Evolutionary conservation across 2,888 invertebrate genomes (phyloP).

Genomic region (Hyposoter didymator): DNA sequence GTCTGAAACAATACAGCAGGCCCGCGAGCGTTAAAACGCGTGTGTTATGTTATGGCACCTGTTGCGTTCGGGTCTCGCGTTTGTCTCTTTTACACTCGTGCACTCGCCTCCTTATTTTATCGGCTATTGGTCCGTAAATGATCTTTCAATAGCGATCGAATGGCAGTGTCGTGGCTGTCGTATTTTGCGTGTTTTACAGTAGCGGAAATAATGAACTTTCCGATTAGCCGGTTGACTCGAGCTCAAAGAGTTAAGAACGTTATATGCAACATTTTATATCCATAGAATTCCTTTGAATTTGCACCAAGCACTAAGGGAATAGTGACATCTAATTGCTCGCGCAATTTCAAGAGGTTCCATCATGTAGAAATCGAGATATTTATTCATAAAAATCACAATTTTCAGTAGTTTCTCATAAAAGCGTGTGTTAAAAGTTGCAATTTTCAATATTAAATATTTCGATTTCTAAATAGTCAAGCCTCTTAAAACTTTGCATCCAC

Average conservation of each 20-base stretch:
- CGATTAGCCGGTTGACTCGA: not conserved
- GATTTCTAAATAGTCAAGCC: no score
- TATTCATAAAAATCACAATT: no score
- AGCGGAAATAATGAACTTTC: not conserved
- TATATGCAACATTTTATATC: no score
- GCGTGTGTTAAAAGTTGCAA: no score
- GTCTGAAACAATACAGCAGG: conserved; percentile 86
- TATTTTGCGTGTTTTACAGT: not conserved
- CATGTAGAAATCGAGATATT: no score
- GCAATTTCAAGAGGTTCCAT: no score
- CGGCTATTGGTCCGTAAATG: conserved; percentile 60
- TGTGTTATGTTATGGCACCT: conserved; percentile 21
- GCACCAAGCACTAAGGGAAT: no score
- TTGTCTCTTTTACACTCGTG: conserved; percentile 14
- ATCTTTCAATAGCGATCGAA: conserved; percentile 57
- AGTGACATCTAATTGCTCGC: no score
- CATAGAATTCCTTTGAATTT: no score
- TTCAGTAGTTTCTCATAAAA: no score
- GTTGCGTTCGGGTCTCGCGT: conserved; percentile 14
- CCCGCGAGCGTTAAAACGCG: conserved; percentile 38
- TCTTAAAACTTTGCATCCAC: no score
- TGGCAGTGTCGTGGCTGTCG: not conserved
- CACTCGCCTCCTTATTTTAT: conserved; percentile 11
- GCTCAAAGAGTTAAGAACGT: not conserved
- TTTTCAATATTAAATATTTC: no score